Base-by-base conservation (phyloP, 2,113 vertebrate species). In the Coracopsis vasa region DNA sequence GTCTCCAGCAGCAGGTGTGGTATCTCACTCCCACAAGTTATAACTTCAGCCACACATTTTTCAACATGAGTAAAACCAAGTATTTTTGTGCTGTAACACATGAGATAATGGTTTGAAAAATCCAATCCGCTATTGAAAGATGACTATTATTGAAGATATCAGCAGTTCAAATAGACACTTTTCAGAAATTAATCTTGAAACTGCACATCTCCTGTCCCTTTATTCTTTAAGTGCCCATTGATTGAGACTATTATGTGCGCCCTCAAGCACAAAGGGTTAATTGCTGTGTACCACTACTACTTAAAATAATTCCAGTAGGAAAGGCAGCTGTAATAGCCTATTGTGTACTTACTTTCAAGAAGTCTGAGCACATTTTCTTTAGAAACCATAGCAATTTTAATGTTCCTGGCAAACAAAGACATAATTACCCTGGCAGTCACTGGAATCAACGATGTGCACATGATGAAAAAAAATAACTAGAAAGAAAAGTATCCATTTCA, bases 321-420 rank as follows among this genome's bases (percentile, higher is more conserved):
- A 88, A 60, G 44, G 62, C 54, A 94, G 45, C 60, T 78, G 24
- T 61, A 87, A 89, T 70, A 90, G 58, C 29, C 74, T 48, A 90
- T 95, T 94, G 79, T 91, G 35, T 60, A 33, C 50, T 78, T 70
- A 92, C 80, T 92, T 94, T 51, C 67, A 80, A 78, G 47, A 88
- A 90, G 61, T 60, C 67, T 90, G 67, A 92, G 74, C 54, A 77
- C 92, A 91, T 90, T 96, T 94, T 90, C 92, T 90, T 90, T 82
- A 84, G 85, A 92, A 95, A 94, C 39, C 48, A 67, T 65, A 85
- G 85, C 83, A 92, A 96, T 97, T 96, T 79, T 71, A 86, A 87
- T 86, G 94, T 91, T 93, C 93, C 88, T 78, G 37, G 65, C 94
- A 94, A 96, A 97, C 90, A 97, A 92, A 94, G 90, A 92, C 90